These are phyloP conservation scores for Pseudococcus jackbeardsleyi DNA, from an alignment of 2,888 invertebrate species.

Conservation along the genomic window DNA sequence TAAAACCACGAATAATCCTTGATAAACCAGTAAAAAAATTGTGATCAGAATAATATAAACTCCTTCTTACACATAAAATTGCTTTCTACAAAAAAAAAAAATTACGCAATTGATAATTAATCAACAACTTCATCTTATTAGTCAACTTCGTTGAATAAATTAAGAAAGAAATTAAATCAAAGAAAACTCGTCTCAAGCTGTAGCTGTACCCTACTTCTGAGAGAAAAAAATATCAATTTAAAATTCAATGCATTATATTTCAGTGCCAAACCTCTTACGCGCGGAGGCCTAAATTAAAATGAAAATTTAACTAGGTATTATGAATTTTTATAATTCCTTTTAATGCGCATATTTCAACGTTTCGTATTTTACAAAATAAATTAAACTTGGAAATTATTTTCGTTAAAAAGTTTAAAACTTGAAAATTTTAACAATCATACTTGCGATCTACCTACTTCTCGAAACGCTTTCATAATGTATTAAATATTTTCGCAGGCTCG, in stretches of 20 bases:
- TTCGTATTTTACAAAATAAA: conserved; percentile 1
- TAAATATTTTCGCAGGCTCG: not conserved
- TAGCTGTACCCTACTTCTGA: too few relatives aligned
- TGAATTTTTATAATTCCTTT: conserved; percentile 22
- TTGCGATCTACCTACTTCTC: not conserved
- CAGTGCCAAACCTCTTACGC: not conserved
- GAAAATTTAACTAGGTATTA: conserved; percentile 6
- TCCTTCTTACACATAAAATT: too few relatives aligned
- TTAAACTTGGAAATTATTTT: conserved; percentile 22
- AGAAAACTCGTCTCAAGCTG: not conserved
- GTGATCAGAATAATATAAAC: too few relatives aligned
- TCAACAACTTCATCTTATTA: too few relatives aligned
- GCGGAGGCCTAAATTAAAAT: not conserved
- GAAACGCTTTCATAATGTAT: not conserved
- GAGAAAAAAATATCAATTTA: not conserved
- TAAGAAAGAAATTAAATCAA: not conserved
- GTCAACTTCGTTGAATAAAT: not conserved
- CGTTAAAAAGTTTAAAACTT: conserved; percentile 16
- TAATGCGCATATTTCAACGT: conserved; percentile 22
- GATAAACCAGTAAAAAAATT: too few relatives aligned
- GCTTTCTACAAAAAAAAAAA: too few relatives aligned
- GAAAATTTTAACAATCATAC: not conserved
- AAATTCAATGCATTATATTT: conserved; percentile 3
- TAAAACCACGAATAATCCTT: too few relatives aligned
- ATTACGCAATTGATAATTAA: too few relatives aligned